Evolutionary conservation across 2,888 invertebrate genomes (phyloP), one percentile per base, ranked within the genome.

Genomic region (Clitarchus hookeri): DNA sequence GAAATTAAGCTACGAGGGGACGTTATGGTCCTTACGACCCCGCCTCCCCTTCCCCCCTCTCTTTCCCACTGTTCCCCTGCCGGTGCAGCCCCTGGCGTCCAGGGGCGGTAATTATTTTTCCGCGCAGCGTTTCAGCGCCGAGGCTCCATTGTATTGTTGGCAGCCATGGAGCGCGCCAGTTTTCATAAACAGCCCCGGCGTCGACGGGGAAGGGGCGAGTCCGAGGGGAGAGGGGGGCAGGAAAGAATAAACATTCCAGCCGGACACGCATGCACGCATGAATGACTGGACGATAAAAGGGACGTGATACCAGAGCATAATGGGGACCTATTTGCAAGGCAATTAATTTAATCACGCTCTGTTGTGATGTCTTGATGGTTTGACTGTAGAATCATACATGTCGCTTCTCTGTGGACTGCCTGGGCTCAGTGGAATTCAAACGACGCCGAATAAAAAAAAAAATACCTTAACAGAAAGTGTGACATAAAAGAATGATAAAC

Each of bases 271-370:
- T 36, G 44, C 44, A 27, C 82, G 82, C 44, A 82, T 82, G 82
- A 36, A 82, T 44, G 82, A 82, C 36, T 82, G 82, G 16, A 36
- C 11, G 82, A 82, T 82, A 82, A 84, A 84, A 84, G 54, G 84
- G 84, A 44, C 54, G 84, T 77, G 84, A 54, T 54, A 65, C 65
- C 86, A 86, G 80, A 84, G 84, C 86, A 84, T 86, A 86, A 86
- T 86, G 86, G 86, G 48, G 79, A 48, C 27, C 86, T 86, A 86
- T 86, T 86, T 86, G 86, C 84, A 86, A 44, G 78, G 86, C 86
- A 86, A 86, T 86, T 86, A 86, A 86, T 86, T 86, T 84, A 86
- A 86, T 86, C 86, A 86, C 84, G 84, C 86, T 82, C 27, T 82
- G 44, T 13, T 36, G 82, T 82, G 44, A 82, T 23, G 82, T 65